Percentiles rank a stretch among this genome's conserved stretches.
These are phyloP conservation scores for Trichogramma dendrolimi DNA, from an alignment of 2,888 invertebrate species.

Conservation along the genomic window DNA sequence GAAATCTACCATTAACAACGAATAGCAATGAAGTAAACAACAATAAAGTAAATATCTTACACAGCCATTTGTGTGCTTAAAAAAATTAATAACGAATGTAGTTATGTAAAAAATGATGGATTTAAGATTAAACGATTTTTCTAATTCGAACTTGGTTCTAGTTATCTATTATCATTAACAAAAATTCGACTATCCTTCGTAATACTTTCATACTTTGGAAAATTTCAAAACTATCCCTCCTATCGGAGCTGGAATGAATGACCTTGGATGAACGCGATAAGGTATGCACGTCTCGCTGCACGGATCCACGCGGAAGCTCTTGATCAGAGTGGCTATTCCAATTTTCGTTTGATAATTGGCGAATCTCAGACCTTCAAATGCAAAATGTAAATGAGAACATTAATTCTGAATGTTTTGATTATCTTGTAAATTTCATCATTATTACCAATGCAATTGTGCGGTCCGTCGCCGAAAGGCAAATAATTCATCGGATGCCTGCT, in stretches of 20 bases:
- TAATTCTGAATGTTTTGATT: background rate
- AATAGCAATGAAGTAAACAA: no score
- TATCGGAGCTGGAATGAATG: slow-evolving; percentile 33
- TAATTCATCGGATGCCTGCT: slow-evolving; percentile 31
- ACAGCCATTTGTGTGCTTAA: background rate
- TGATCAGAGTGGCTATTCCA: slow-evolving; percentile 39
- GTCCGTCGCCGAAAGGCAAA: slow-evolving; percentile 45
- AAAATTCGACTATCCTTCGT: background rate
- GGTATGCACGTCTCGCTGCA: slow-evolving; percentile 35
- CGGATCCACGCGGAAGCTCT: slow-evolving; percentile 39
- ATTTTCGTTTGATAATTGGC: slow-evolving; percentile 42
- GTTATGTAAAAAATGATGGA: background rate
- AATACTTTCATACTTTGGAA: slow-evolving; percentile 13
- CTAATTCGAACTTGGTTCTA: background rate
- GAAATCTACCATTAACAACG: no score
- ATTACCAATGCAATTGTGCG: slow-evolving; percentile 45
- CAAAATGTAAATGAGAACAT: background rate
- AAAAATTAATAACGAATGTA: background rate
- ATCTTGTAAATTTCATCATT: background rate
- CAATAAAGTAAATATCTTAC: no score
- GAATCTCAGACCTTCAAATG: slow-evolving; percentile 31
- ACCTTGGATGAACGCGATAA: slow-evolving; percentile 28
- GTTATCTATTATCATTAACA: background rate
- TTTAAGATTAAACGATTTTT: background rate
- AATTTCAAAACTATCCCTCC: slow-evolving; percentile 39